phyloP scores from a whole-genome alignment of 2,113 vertebrate genomes.

The Silurus asotus region DNA sequence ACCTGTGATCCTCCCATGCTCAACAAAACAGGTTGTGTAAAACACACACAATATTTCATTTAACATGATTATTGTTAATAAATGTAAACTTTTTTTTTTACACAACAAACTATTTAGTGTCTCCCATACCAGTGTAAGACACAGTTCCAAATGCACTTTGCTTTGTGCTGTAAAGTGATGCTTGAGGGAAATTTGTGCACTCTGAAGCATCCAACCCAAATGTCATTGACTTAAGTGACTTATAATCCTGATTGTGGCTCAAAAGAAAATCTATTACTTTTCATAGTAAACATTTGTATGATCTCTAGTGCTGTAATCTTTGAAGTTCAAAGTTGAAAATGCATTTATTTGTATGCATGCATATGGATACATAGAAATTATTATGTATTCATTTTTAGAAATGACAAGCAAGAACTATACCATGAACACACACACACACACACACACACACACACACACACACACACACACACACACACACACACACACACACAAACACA shows the following conservation, averaged over 20 bases:
- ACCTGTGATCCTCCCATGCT: conserved; percentile 28
- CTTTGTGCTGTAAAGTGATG: not conserved
- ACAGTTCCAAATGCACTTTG: not conserved
- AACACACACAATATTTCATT: too few species aligned
- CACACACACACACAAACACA: conserved; percentile 10
- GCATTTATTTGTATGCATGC: not conserved
- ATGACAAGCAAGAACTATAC: not conserved
- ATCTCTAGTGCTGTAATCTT: not conserved
- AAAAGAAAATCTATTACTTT: not conserved
- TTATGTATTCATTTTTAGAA: not conserved
- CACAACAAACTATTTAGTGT: not conserved
- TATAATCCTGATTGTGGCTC: not conserved
- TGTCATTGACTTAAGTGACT: not conserved
- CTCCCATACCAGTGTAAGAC: not conserved
- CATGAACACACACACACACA: conserved; percentile 14
- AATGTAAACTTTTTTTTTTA: not conserved
- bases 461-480: conserved; percentile 13
- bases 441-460: not conserved
- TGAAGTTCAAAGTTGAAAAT: not conserved
- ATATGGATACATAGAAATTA: not conserved
- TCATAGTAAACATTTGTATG: not conserved
- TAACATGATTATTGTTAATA: not conserved
- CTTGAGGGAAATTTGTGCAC: not conserved
- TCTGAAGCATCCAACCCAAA: not conserved
- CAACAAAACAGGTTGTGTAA: conserved; percentile 7